Evolutionary conservation across 2,888 invertebrate genomes (phyloP), one percentile per base, ranked within the genome.

Genomic region (Dexiosoma caninum): DNA sequence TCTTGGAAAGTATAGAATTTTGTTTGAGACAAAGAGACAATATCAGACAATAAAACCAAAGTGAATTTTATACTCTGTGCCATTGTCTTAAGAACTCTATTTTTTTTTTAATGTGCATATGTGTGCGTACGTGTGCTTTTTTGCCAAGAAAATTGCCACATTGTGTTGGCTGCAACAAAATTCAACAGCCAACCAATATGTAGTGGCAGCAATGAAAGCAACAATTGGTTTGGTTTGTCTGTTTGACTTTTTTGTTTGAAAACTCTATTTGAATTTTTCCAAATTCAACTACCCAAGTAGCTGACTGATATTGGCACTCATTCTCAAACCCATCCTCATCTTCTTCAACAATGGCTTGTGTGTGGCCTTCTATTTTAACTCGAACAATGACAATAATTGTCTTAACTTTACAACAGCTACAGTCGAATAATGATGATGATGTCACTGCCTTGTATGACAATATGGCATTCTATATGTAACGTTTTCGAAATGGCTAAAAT

Each of bases 121-220:
- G 27, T 44, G 7, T 16, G 7, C 21, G 19, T 44, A 27, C 67
- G 14, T 55, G 32, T 49, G 14, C 27, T 60, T 70, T 69, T 76
- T 72, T 57, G 77, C 72, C 71, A 77, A 77, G 49, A 59, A 51
- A 79, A 70, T 66, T 75, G 75, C 79, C 80, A 66, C 75, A 80
- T 80, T 79, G 49, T 75, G 57, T 75, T 79, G 70, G 57, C 64
- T 53, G 69, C 62, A 69, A 57, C 40, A 62, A 57, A 40, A 40
- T 19, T n/a, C 27, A 35, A n/a, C 46, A 74, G 62, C 27, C 53
- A 60, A 42, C 53, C 46, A 51, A 53, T 53, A n/a, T n/a, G n/a
- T n/a, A n/a, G n/a, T n/a, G n/a, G n/a, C n/a, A n/a, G n/a, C n/a
- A n/a, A n/a, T n/a, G n/a, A n/a, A n/a, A n/a, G 69, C 79, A 79